Percentiles rank a stretch among this genome's conserved stretches.
phyloP scores from a whole-genome alignment of 37 sponge, comb jelly and placozoan species.

The Beroe forskalii region DNA sequence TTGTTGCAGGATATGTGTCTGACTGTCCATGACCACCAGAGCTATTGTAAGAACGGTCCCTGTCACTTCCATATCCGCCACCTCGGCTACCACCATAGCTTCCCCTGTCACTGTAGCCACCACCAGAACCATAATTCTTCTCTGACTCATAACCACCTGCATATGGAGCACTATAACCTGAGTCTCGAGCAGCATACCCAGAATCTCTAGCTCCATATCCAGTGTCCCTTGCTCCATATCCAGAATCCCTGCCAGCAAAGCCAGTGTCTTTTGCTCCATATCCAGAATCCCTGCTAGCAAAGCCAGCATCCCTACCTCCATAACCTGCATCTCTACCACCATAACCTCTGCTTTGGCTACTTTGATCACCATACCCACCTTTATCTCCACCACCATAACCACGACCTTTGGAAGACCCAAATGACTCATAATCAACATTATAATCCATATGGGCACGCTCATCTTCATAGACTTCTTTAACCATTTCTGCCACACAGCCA shows the following conservation, averaged over 20 bases:
- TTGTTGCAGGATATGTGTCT: too few relatives aligned
- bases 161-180: neutral
- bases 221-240: neutral
- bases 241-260: neutral
- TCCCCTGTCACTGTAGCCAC: neutral
- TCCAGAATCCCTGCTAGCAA: neutral
- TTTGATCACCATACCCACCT: neutral
- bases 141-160: neutral
- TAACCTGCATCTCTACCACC: neutral
- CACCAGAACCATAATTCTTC: neutral
- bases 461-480: constrained; percentile 32
- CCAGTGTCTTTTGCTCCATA: constrained; percentile 13
- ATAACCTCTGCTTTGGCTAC: neutral
- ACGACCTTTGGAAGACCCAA: neutral
- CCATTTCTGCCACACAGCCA: constrained; percentile 23
- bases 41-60: neutral
- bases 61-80: neutral
- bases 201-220: neutral
- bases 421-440: neutral
- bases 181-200: neutral
- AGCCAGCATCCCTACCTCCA: constrained; percentile 7
- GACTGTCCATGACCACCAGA: neutral
- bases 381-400: constrained; percentile 7
- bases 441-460: constrained; percentile 30
- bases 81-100: constrained; percentile 21